phyloP scores from a whole-genome alignment of 2,888 invertebrate species.

The Epistrophe grossulariae region DNA sequence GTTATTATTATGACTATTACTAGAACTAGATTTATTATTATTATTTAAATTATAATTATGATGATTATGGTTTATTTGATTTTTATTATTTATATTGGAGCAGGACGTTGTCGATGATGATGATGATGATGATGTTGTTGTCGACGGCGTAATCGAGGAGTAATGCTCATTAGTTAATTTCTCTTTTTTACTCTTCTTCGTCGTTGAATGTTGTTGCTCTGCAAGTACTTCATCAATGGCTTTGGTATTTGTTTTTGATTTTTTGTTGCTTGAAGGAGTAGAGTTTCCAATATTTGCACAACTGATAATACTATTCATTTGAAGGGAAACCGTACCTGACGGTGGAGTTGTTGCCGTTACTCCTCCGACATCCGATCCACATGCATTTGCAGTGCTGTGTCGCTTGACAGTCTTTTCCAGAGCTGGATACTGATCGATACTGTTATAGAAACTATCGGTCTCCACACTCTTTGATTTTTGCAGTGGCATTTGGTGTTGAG shows the following conservation, averaged over 20 bases:
- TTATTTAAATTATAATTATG: conserved; percentile 69
- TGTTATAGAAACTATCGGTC: conserved; percentile 81
- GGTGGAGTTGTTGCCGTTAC: conserved; percentile 39
- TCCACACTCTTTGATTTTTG: conserved; percentile 84
- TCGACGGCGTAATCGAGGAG: conserved; percentile 57
- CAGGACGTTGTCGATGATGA: conserved; percentile 52
- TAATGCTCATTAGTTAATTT: conserved; percentile 44
- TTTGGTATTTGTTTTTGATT: conserved; percentile 73
- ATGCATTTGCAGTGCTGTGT: conserved; percentile 80
- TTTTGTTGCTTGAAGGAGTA: conserved; percentile 53
- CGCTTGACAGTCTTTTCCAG: conserved; percentile 84
- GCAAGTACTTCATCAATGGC: conserved; percentile 55
- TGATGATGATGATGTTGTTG: conserved; percentile 67
- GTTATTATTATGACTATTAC: conserved; percentile 69
- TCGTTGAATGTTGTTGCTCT: conserved; percentile 41
- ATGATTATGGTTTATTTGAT: conserved; percentile 70
- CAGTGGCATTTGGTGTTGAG: conserved; percentile 77
- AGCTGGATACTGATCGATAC: conserved; percentile 84
- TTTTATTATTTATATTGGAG: conserved; percentile 66
- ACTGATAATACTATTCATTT: conserved; percentile 51
- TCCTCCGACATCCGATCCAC: conserved; percentile 54
- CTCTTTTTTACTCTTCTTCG: conserved; percentile 68
- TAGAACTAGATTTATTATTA: conserved; percentile 70
- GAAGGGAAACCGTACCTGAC: conserved; percentile 39
- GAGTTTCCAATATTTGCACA: conserved; percentile 37